Percentiles rank a stretch among this genome's conserved stretches.
Evolutionary conservation across 2,113 vertebrate genomes (phyloP).

Genomic region (Lagopus leucura): DNA sequence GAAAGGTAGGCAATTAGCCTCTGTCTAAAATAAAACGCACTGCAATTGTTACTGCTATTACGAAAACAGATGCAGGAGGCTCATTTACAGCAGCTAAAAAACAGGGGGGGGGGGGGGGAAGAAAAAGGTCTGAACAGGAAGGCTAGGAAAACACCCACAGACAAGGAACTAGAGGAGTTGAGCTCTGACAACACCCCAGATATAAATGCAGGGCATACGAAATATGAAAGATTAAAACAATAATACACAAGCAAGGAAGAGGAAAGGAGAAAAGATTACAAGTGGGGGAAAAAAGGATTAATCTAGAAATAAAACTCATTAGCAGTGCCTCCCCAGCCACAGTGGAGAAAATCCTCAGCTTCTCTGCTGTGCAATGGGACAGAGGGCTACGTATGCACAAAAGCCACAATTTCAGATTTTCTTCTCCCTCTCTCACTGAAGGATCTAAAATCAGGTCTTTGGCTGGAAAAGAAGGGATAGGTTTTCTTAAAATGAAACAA

Average conservation of each 20-base stretch:
- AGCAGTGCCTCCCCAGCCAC: neutral
- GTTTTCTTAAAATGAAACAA: conserved; percentile 11
- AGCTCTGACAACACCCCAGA: neutral
- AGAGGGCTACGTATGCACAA: neutral
- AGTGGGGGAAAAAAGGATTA: neutral
- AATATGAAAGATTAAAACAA: neutral
- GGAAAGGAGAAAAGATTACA: neutral
- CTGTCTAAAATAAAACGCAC: neutral
- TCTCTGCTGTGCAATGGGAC: neutral
- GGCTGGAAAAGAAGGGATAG: conserved; percentile 20
- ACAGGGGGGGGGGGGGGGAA: neutral
- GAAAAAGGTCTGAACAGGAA: neutral
- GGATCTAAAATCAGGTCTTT: conserved; percentile 17
- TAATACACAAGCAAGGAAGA: neutral
- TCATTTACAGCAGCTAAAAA: neutral
- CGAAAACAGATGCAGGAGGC: neutral
- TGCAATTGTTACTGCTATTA: neutral
- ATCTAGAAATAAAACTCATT: neutral
- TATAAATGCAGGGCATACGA: neutral
- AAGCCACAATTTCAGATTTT: neutral
- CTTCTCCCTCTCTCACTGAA: neutral
- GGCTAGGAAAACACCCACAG: neutral
- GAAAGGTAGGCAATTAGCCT: neutral
- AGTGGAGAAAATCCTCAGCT: neutral
- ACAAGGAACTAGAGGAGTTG: neutral